These are phyloP conservation scores for Pammene aurita DNA, from an alignment of 2,888 invertebrate species.

Conservation along the genomic window DNA sequence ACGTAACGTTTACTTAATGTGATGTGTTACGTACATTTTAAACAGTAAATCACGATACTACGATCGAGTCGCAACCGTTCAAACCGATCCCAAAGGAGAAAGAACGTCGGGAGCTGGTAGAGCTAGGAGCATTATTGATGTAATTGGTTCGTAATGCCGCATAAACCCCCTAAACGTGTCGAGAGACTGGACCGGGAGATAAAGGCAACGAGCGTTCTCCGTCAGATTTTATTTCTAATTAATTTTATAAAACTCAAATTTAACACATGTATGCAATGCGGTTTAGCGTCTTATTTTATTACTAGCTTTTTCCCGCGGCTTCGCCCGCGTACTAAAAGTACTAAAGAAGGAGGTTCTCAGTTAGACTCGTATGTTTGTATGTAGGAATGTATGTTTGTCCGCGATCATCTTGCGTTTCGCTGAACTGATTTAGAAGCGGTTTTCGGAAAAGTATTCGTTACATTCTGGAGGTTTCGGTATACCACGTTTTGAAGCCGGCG, in stretches of 20 bases:
- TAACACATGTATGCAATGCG: slow-evolving; percentile 37
- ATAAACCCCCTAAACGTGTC: slow-evolving; percentile 83
- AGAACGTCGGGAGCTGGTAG: slow-evolving; percentile 37
- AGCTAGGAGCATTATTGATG: slow-evolving; percentile 66
- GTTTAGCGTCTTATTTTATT: neutral
- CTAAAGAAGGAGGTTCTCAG: too few relatives aligned
- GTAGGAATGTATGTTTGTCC: too few relatives aligned
- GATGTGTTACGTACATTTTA: slow-evolving; percentile 37
- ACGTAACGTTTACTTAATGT: slow-evolving; percentile 58
- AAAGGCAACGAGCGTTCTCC: slow-evolving; percentile 68
- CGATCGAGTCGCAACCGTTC: slow-evolving; percentile 20
- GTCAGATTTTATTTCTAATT: slow-evolving; percentile 56
- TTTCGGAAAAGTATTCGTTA: too few relatives aligned
- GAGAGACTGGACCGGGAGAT: slow-evolving; percentile 78
- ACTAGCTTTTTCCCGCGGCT: neutral
- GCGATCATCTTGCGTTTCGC: too few relatives aligned
- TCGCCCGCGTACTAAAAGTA: too few relatives aligned
- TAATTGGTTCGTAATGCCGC: slow-evolving; percentile 84
- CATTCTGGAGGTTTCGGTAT: too few relatives aligned
- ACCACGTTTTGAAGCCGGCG: too few relatives aligned
- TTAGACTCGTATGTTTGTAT: too few relatives aligned
- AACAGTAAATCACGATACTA: slow-evolving; percentile 26
- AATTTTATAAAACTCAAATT: slow-evolving; percentile 48
- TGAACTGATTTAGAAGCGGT: too few relatives aligned
- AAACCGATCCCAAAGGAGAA: slow-evolving; percentile 21